Conservation (phyloP, 2,113 vertebrate genomes). For the Ploceus nigricollis region DNA sequence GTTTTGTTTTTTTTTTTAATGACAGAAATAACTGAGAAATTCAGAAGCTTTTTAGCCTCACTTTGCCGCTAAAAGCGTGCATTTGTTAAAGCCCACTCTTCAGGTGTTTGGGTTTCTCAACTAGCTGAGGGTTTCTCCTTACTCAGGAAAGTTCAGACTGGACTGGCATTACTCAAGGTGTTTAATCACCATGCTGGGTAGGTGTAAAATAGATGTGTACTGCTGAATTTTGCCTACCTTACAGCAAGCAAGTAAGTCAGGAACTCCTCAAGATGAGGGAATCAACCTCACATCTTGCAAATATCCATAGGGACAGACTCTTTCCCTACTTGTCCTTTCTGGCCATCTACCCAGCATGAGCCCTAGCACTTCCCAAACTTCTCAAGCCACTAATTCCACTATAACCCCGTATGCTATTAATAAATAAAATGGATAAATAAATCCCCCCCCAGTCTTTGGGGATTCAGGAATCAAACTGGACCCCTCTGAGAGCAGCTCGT, state of each 20-base stretch:
- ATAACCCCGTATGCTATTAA: background rate
- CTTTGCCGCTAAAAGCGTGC: background rate
- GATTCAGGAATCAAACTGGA: accelerated
- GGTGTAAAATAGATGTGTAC: background rate
- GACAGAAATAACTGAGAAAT: background rate
- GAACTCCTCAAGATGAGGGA: background rate
- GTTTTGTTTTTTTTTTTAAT: background rate
- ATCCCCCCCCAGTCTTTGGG: background rate
- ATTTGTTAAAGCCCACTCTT: background rate
- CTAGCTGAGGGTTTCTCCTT: background rate
- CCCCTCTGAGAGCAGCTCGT: background rate
- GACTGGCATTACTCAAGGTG: background rate
- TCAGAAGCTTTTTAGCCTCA: background rate
- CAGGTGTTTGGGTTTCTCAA: background rate
- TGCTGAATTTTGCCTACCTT: background rate
- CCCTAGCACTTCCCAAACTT: background rate
- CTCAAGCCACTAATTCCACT: background rate
- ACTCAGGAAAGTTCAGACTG: background rate
- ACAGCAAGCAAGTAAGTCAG: background rate
- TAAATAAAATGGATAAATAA: background rate
- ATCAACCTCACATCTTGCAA: background rate
- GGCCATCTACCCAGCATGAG: accelerated
- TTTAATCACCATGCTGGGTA: background rate
- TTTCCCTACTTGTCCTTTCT: background rate
- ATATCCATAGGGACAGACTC: accelerated